Evolutionary conservation across 2,797 vertebrate species (phyloP).

Genomic region (Merluccius polli): DNA sequence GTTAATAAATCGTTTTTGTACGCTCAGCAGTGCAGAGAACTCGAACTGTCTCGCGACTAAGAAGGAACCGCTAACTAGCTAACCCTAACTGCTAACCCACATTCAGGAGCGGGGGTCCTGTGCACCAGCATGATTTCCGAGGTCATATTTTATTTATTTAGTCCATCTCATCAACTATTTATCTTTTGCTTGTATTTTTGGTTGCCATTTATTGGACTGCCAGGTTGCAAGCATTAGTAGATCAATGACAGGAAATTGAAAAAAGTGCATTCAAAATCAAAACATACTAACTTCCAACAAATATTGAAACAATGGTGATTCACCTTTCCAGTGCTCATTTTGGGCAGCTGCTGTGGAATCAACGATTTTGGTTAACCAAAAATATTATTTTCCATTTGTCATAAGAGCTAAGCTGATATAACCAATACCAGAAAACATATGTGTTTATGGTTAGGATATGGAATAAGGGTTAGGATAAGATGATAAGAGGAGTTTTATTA

Average conservation of each 20-base stretch:
- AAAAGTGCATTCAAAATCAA: too few species aligned
- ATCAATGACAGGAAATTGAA: background rate
- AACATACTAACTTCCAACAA: background rate
- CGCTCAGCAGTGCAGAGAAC: background rate
- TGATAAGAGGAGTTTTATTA: too few species aligned
- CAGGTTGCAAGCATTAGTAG: background rate
- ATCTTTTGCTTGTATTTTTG: background rate
- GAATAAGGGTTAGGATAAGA: background rate
- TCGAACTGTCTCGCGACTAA: too few species aligned
- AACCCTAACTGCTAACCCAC: background rate
- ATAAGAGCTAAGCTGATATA: background rate
- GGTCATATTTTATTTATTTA: background rate
- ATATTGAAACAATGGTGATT: too few species aligned
- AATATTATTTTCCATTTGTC: background rate
- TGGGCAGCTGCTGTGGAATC: too few species aligned
- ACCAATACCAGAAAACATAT: background rate
- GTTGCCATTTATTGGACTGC: background rate
- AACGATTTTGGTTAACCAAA: too few species aligned
- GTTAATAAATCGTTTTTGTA: background rate
- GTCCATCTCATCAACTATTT: conserved; percentile 3
- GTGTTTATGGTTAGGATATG: background rate
- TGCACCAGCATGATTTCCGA: background rate
- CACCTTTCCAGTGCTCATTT: background rate
- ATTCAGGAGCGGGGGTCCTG: conserved; percentile 2
- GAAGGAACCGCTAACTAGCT: too few species aligned